Evolutionary conservation across 2,797 vertebrate genomes (phyloP).

Genomic region (Hirundo rustica): DNA sequence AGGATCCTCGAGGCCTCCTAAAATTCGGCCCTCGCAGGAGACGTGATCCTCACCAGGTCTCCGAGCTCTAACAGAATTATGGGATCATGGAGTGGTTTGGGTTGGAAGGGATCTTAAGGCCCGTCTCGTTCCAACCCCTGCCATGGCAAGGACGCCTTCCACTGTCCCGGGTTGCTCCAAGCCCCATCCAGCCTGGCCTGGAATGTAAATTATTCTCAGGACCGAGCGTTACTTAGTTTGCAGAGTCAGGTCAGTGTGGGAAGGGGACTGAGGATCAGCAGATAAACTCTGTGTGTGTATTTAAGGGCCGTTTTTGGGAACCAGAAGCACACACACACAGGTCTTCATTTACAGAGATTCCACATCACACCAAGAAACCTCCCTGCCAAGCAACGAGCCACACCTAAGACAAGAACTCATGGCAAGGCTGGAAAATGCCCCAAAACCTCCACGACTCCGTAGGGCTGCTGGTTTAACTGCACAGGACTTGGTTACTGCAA

Average conservation of each 20-base stretch:
- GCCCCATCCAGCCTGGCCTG: not conserved
- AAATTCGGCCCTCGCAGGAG: not conserved
- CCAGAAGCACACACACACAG: not conserved
- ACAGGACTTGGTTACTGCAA: not conserved
- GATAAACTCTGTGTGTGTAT: not conserved
- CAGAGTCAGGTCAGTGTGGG: not conserved
- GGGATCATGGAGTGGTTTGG: not conserved
- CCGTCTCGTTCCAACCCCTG: not conserved
- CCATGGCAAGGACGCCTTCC: not conserved
- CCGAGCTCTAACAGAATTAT: not conserved
- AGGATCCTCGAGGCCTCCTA: not conserved
- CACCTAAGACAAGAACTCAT: not conserved
- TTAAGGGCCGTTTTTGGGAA: not conserved
- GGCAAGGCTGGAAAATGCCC: not conserved
- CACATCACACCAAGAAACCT: not conserved
- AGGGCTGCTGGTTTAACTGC: not conserved
- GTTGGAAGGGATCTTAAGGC: not conserved
- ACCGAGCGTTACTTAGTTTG: not conserved
- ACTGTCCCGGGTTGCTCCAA: not conserved
- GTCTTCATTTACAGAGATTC: not conserved
- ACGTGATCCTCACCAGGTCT: not conserved
- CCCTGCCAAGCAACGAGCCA: not conserved
- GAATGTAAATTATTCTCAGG: accelerated
- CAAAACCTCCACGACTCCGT: not conserved
- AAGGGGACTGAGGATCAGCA: not conserved